Evolutionary conservation across 2,888 invertebrate genomes (phyloP).

Genomic region (Sarcophaga caerulescens): DNA sequence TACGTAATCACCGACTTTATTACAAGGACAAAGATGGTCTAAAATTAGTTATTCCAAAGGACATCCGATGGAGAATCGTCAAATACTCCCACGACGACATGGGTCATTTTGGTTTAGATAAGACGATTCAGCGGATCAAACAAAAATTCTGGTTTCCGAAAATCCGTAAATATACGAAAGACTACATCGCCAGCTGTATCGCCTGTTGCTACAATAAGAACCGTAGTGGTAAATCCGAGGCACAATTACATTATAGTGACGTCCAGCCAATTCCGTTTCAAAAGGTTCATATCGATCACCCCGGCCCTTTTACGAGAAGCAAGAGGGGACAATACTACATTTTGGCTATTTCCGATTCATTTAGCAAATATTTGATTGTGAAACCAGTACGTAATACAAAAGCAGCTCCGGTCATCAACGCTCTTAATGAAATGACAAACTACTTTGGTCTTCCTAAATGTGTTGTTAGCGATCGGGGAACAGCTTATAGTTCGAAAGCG

Average conservation of each 20-base stretch:
- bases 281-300: too few species aligned
- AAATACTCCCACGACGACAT: neutral
- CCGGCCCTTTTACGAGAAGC: slow-evolving; percentile 1
- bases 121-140: neutral
- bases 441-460: slow-evolving; percentile 11
- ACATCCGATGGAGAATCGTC: neutral
- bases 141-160: slow-evolving; percentile 13
- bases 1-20: neutral
- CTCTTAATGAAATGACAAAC: neutral
- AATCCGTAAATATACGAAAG: slow-evolving; percentile 9
- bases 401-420: neutral
- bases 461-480: slow-evolving; percentile 6
- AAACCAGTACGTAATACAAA: neutral
- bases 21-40: neutral
- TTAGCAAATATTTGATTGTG: slow-evolving; percentile 7
- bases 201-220: too few species aligned
- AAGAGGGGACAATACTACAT: neutral
- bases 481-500: neutral
- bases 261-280: neutral
- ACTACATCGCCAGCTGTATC: neutral
- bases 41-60: neutral
- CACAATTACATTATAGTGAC: neutral
- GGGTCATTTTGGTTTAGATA: neutral
- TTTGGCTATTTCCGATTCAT: neutral
- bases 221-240: neutral